Conservation (phyloP, 2,888 invertebrate genomes). For the Rhagophthalmus giganteus region DNA sequence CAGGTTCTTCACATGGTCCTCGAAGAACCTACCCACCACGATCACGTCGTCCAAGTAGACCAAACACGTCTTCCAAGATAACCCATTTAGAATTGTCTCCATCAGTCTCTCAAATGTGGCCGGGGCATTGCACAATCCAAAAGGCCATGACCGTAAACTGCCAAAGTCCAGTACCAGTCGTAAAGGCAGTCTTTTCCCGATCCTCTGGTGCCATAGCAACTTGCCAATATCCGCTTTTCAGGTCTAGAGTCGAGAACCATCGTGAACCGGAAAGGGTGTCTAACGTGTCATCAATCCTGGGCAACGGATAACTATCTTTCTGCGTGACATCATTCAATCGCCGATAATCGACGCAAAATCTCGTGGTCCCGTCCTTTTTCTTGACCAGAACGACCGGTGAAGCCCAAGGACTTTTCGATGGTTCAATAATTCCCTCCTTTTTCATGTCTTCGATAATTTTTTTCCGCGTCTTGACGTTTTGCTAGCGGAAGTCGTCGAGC, state of each 20-base stretch:
- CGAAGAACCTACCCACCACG: conserved; percentile 28
- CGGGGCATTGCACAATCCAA: conserved; percentile 38
- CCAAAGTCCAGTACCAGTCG: conserved; percentile 33
- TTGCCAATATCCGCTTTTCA: conserved; percentile 37
- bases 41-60: conserved; percentile 37
- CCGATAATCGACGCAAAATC: conserved; percentile 32
- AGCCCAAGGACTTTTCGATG: conserved; percentile 10
- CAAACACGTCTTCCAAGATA: conserved; percentile 34
- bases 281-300: conserved; percentile 35
- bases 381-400: conserved; percentile 28
- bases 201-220: conserved; percentile 19
- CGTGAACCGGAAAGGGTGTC: conserved; percentile 27
- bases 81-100: conserved; percentile 30
- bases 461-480: conserved; percentile 2
- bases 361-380: conserved; percentile 29
- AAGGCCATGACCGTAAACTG: conserved; percentile 36
- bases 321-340: conserved; percentile 26
- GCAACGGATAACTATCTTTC: conserved; percentile 33
- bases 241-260: conserved; percentile 34
- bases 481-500: conserved; percentile 2
- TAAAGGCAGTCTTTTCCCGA: conserved; percentile 34
- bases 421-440: conserved; percentile 7
- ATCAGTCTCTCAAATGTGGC: conserved; percentile 34
- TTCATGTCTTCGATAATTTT: conserved; percentile 4
- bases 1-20: conserved; percentile 29